These are phyloP conservation scores for Panurus biarmicus DNA, from an alignment of 2,113 vertebrate species.

Conservation along the genomic window DNA sequence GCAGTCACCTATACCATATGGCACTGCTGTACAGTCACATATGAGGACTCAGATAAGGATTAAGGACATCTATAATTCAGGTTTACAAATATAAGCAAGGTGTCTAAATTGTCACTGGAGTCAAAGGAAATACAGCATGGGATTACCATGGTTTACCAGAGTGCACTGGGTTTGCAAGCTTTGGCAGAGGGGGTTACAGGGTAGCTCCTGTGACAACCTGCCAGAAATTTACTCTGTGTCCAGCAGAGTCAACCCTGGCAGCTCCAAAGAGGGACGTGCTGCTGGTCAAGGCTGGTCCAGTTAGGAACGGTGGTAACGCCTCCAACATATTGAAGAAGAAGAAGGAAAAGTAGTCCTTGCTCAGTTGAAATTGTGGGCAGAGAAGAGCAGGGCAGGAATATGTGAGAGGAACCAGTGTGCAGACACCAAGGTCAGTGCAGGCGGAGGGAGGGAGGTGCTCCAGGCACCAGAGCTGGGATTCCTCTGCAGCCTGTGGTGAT, in stretches of 20 bases:
- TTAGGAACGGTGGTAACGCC: accelerated
- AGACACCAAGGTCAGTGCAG: background rate
- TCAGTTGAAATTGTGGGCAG: accelerated
- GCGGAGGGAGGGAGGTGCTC: background rate
- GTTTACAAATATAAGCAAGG: background rate
- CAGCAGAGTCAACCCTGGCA: background rate
- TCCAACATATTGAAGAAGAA: background rate
- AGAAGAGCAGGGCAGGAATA: background rate
- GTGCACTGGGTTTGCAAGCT: background rate
- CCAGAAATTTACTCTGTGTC: background rate
- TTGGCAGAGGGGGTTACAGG: background rate
- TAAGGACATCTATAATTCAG: background rate
- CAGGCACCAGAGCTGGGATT: background rate
- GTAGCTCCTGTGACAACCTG: background rate
- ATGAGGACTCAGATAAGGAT: background rate
- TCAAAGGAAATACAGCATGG: background rate
- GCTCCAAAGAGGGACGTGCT: accelerated
- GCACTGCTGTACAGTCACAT: background rate
- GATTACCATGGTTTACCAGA: background rate
- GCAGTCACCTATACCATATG: accelerated
- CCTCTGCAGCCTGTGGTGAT: background rate
- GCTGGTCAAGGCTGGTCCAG: background rate
- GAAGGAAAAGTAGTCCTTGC: background rate
- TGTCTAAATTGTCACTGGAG: background rate
- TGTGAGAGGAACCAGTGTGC: background rate